Base-by-base conservation (phyloP, 2,888 invertebrate genomes). In the Petrolisthes manimaculis region DNA sequence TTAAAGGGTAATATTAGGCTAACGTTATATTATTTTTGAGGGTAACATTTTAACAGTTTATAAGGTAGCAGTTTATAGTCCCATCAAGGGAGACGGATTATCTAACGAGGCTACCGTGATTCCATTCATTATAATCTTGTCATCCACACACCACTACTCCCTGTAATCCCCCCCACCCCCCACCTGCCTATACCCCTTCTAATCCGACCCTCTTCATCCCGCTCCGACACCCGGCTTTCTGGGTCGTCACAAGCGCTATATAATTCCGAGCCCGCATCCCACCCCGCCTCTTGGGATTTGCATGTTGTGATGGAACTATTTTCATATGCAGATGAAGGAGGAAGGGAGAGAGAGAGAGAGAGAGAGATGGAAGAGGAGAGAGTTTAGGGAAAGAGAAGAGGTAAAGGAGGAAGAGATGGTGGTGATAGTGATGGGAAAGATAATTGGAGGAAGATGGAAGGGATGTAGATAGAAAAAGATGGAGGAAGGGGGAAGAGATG, bases 251-350 rank as follows among this genome's bases (percentile, higher is more conserved):
- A 80, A 80, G 55, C 21, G 21, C 54, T 21, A 80, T 56, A 55
- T 80, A 80, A 80, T 80, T 80, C 80, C 56, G 5, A 8, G 12
- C 5, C 54, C 4, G 54, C 54, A 55, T 74, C 54, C 21, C 79
- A 54, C 79, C 75, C 74, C 37, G 75, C 56, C 37, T 18, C 37
- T 37, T 9, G 37, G 51, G 78, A 84, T 84, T 84, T 84, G 84
- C 84, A 84, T 84, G 84, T 84, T 84, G 84, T 61, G 78, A 84
- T 84, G 77, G 84, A 84, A 84, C 84, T 77, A 84, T 84, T 84
- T 77, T 84, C 84, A 84, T 84, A 84, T 84, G 84, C 75, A 84
- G 84, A 84, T 84, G 77, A 78, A 53, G 84, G n/a, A 18, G 18
- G 18, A 18, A 12, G 18, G 12, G 18, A 61, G 18, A 3, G 61